Conservation (phyloP, 92 coral and sea anemone genomes). For the Scolanthus callimorphus region DNA sequence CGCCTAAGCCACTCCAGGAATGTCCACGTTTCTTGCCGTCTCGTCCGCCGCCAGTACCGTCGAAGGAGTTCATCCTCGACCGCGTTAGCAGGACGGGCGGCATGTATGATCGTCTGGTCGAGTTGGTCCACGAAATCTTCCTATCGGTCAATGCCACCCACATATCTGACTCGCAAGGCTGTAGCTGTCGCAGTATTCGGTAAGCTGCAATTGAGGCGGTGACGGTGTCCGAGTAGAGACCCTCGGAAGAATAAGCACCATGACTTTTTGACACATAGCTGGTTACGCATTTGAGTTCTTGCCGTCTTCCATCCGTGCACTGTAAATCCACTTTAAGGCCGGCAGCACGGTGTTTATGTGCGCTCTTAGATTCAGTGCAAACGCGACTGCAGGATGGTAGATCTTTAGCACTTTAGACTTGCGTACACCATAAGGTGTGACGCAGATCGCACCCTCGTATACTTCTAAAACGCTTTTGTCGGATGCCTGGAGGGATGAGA, state of each 20-base stretch:
- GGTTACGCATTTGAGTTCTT: conserved; percentile 21
- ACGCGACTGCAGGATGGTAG: conserved; percentile 24
- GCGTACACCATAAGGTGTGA: no score
- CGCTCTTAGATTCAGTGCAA: conserved; percentile 31
- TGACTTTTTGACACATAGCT: conserved; percentile 28
- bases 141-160: not conserved
- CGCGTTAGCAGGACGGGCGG: not conserved
- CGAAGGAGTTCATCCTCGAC: not conserved
- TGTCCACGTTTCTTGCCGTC: not conserved
- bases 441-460: not conserved
- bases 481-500: conserved; percentile 2
- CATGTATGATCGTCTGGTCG: not conserved
- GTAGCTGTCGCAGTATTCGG: not conserved
- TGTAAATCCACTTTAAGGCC: conserved; percentile 38
- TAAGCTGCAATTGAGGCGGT: conserved; percentile 8
- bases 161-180: conserved; percentile 17
- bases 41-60: not conserved
- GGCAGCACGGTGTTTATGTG: conserved; percentile 29
- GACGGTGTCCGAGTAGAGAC: conserved; percentile 2
- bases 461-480: not conserved
- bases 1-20: conserved; percentile 8
- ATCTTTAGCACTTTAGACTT: no score
- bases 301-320: conserved; percentile 24
- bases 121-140: conserved; percentile 9
- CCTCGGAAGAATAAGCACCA: conserved; percentile 9